Conservation (phyloP, 64 coral and sea anemone species). For the Trachythela sp. region DNA sequence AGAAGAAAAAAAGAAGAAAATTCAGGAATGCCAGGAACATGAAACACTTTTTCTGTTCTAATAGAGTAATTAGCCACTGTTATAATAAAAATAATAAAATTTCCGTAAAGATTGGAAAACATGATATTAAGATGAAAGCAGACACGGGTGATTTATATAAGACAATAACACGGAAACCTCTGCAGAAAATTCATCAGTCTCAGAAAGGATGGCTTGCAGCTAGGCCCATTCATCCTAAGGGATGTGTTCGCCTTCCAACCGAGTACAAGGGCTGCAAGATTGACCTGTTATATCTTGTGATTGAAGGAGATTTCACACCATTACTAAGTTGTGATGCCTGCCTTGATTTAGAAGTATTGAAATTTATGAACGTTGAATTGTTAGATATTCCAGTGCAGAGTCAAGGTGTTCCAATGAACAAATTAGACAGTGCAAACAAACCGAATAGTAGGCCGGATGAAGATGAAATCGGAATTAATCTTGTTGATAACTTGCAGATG, state of each 20-base stretch:
- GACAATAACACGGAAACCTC: not conserved
- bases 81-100: not conserved
- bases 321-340: not conserved
- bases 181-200: not conserved
- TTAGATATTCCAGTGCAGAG: too few species aligned
- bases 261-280: not conserved
- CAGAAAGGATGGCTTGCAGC: not conserved
- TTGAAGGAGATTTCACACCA: not conserved
- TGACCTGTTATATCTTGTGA: not conserved
- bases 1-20: too few species aligned
- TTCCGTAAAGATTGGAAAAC: not conserved
- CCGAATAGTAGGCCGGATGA: too few species aligned
- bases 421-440: not conserved
- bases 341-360: not conserved
- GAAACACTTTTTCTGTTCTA: too few species aligned
- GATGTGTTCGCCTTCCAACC: not conserved
- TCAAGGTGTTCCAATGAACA: not conserved
- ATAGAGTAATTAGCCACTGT: too few species aligned
- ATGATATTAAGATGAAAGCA: constrained; percentile 22
- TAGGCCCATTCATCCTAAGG: not conserved
- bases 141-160: constrained; percentile 10
- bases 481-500: too few species aligned
- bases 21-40: too few species aligned
- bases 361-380: not conserved
- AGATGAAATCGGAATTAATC: too few species aligned